A percentile compares a stretch with the other conserved stretches of the same genome.
Conservation (phyloP, 1,140 invertebrate species). For the Drosophila azteca region DNA sequence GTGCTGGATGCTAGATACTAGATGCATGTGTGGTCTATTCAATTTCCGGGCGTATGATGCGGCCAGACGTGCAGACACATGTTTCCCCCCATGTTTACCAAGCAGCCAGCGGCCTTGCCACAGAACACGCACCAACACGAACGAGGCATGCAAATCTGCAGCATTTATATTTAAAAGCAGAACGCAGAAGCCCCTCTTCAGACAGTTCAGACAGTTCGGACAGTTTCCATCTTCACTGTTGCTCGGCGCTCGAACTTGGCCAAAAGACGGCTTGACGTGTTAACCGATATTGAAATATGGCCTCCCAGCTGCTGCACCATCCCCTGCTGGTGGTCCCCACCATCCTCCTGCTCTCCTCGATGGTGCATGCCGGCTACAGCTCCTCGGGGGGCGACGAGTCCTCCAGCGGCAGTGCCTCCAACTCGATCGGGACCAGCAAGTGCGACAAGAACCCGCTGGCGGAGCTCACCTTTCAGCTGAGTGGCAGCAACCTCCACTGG, state of each 20-base stretch:
- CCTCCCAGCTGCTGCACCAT: background rate
- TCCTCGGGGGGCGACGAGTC: constrained; percentile 30
- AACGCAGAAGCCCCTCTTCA: constrained; percentile 12
- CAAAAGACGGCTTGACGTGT: background rate
- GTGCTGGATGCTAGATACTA: no score
- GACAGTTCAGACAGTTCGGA: constrained; percentile 18
- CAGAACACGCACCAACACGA: constrained; percentile 54
- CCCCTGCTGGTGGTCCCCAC: constrained; percentile 17
- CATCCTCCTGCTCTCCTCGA: background rate
- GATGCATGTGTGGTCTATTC: constrained; percentile 1
- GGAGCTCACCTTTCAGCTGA: constrained; percentile 82
- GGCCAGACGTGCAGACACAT: constrained; percentile 57
- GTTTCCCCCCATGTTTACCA: constrained; percentile 62
- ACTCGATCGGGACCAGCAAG: constrained; percentile 48
- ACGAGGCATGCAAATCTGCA: constrained; percentile 33
- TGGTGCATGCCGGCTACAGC: constrained; percentile 34
- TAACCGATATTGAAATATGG: constrained; percentile 29
- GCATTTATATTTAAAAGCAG: constrained; percentile 56
- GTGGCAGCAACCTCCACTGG: constrained; percentile 85
- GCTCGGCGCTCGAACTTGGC: constrained; percentile 23
- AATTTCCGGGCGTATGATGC: constrained; percentile 24
- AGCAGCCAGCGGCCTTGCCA: constrained; percentile 47
- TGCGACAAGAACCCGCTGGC: constrained; percentile 71
- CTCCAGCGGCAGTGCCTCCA: constrained; percentile 30
- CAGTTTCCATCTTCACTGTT: constrained; percentile 33